Evolutionary conservation across 2,113 vertebrate genomes (phyloP).

Genomic region (Boleophthalmus pectinirostris): DNA sequence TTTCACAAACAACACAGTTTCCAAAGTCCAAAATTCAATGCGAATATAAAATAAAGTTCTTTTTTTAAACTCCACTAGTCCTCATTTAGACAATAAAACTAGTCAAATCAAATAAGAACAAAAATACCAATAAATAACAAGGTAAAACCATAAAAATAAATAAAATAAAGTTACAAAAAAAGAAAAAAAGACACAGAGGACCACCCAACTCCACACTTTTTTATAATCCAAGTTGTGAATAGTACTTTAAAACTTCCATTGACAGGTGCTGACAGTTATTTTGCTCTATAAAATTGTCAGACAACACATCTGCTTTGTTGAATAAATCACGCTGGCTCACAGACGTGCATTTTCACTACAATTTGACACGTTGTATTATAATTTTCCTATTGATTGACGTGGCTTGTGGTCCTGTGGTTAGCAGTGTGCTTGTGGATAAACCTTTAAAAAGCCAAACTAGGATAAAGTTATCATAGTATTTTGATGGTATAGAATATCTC

Average conservation of each 20-base stretch:
- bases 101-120: no score
- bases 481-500: background rate
- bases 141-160: no score
- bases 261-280: background rate
- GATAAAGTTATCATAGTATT: background rate
- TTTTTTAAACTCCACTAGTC: no score
- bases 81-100: no score
- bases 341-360: background rate
- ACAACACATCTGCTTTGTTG: background rate
- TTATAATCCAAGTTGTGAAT: background rate
- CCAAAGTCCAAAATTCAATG: no score
- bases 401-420: background rate
- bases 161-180: no score
- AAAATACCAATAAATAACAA: no score
- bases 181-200: no score
- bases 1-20: no score
- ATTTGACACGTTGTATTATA: background rate
- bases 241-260: background rate
- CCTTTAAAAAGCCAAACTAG: background rate
- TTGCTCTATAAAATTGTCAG: background rate
- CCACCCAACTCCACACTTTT: no score
- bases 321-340: background rate
- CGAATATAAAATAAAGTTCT: no score
- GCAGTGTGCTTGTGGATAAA: background rate
- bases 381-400: background rate